Conservation (phyloP, 2,888 invertebrate genomes). For the Harpagoxenus sublaevis region DNA sequence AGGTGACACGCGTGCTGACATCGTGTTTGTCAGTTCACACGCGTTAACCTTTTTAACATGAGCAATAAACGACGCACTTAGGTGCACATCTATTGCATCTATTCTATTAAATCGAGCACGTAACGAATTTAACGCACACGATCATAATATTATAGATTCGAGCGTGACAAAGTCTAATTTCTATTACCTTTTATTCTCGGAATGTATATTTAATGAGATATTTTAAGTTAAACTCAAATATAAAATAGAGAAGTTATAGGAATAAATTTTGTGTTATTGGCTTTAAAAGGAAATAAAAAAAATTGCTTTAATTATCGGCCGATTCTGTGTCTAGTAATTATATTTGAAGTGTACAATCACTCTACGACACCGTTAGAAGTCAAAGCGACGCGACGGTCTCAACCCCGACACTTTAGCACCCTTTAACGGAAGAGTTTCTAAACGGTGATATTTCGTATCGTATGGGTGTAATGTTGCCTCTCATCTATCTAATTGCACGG, state of each 20-base stretch:
- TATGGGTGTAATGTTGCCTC: slow-evolving; percentile 67
- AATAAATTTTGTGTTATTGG: not conserved
- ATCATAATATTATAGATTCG: not conserved
- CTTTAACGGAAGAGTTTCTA: slow-evolving; percentile 56
- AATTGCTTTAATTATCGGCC: slow-evolving; percentile 14
- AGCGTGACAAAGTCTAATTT: not conserved
- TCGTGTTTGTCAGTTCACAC: slow-evolving; percentile 69
- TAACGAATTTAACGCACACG: slow-evolving; percentile 1
- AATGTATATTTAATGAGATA: not conserved
- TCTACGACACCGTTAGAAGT: not conserved
- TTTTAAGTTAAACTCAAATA: not conserved
- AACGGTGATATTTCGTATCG: slow-evolving; percentile 61
- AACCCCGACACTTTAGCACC: slow-evolving; percentile 56
- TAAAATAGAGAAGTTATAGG: not conserved
- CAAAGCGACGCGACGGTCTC: slow-evolving; percentile 51
- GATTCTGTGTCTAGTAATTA: not conserved
- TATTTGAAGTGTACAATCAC: not conserved
- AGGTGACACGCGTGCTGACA: slow-evolving; percentile 73
- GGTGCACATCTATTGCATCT: slow-evolving; percentile 12
- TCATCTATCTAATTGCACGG: slow-evolving; percentile 78
- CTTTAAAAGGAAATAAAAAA: not conserved
- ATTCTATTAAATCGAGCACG: slow-evolving; percentile 16
- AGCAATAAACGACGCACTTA: slow-evolving; percentile 30
- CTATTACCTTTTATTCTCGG: not conserved
- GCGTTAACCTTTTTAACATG: slow-evolving; percentile 71